A percentile compares a stretch with the other conserved stretches of the same genome.
Conservation (phyloP, 2,888 invertebrate species). For the Plagodis pulveraria region DNA sequence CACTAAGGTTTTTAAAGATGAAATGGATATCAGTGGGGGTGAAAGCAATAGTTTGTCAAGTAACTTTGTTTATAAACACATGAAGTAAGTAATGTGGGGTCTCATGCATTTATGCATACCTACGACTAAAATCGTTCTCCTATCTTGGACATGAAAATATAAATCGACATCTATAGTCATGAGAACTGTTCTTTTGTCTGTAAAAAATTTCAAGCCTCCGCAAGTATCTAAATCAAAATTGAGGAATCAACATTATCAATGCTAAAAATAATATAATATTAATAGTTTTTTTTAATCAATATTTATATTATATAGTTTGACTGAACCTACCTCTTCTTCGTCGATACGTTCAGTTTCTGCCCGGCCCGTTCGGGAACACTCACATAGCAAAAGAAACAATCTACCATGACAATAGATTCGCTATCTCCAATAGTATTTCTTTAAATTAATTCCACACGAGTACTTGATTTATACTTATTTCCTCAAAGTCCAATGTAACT, state of each 20-base stretch:
- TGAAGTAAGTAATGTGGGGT: slow-evolving; percentile 82
- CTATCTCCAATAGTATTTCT: slow-evolving; percentile 81
- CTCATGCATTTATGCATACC: slow-evolving; percentile 73
- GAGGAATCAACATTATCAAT: slow-evolving; percentile 60
- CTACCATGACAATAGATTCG: slow-evolving; percentile 84
- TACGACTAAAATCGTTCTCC: slow-evolving; percentile 59
- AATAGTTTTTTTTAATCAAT: slow-evolving; percentile 45
- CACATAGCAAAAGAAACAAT: slow-evolving; percentile 83
- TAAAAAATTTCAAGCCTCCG: slow-evolving; percentile 70
- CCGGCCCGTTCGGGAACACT: slow-evolving; percentile 75
- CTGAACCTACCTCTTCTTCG: slow-evolving; percentile 82
- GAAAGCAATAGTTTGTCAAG: slow-evolving; percentile 77
- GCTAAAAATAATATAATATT: slow-evolving; percentile 31
- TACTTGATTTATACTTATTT: too few species aligned
- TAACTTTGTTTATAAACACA: slow-evolving; percentile 85
- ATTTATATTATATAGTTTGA: slow-evolving; percentile 56
- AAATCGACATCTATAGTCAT: slow-evolving; percentile 80
- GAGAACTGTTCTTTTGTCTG: slow-evolving; percentile 79
- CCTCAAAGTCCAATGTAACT: too few species aligned
- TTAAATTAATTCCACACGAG: slow-evolving; percentile 19
- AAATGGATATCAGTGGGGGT: slow-evolving; percentile 53
- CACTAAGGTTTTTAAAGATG: slow-evolving; percentile 38
- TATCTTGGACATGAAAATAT: slow-evolving; percentile 60
- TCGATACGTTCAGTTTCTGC: slow-evolving; percentile 75
- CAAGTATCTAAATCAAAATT: slow-evolving; percentile 72